These are phyloP conservation scores for Lutjanus argentimaculatus DNA, from an alignment of 2,797 vertebrate species.

Conservation along the genomic window DNA sequence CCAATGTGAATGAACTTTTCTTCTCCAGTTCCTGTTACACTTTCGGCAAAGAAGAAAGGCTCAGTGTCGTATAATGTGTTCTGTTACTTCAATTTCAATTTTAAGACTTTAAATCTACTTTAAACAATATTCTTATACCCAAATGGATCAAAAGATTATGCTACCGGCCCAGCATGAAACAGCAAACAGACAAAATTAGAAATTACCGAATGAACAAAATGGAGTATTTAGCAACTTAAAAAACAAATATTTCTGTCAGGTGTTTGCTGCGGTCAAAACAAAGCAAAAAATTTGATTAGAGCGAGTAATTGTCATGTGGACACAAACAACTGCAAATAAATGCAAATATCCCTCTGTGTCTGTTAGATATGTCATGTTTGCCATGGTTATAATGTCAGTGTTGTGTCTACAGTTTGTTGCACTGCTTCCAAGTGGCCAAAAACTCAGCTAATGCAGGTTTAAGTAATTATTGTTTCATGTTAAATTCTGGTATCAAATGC, in stretches of 20 bases:
- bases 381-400: background rate
- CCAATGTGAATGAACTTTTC: too few relatives aligned
- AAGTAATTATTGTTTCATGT: background rate
- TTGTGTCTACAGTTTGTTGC: background rate
- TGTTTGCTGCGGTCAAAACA: background rate
- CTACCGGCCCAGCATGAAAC: background rate
- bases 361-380: background rate
- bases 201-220: background rate
- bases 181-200: background rate
- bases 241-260: background rate
- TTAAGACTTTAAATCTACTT: background rate
- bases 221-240: too few relatives aligned
- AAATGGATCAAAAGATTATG: background rate
- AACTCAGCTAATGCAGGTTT: background rate
- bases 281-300: background rate
- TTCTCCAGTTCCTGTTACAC: too few relatives aligned
- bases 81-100: background rate
- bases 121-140: background rate
- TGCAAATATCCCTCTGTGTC: background rate
- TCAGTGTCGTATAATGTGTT: too few relatives aligned
- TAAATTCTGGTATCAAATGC: background rate
- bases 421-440: background rate
- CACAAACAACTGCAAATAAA: background rate
- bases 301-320: background rate
- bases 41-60: too few relatives aligned